Evolutionary conservation across 2,113 vertebrate genomes (phyloP).

Genomic region (Pithys albifrons): DNA sequence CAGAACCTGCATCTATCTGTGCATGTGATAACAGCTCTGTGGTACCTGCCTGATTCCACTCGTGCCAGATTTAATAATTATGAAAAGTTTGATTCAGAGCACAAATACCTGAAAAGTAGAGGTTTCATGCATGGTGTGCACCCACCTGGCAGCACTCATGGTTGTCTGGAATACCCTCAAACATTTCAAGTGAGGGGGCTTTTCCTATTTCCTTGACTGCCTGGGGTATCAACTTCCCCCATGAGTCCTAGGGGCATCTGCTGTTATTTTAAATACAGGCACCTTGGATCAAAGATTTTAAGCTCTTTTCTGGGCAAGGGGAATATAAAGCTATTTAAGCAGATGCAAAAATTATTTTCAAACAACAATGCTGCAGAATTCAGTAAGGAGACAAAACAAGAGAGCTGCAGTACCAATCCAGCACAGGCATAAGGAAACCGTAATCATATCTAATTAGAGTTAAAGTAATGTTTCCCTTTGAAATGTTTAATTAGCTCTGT

Average conservation of each 20-base stretch:
- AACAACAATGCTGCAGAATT: constrained; percentile 46
- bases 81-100: neutral
- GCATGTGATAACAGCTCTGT: accelerated
- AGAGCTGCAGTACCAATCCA: constrained; percentile 34
- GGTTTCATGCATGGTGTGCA: accelerated
- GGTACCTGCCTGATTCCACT: neutral
- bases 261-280: neutral
- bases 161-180: neutral
- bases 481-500: constrained; percentile 84
- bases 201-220: neutral
- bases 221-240: neutral
- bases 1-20: neutral
- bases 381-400: constrained; percentile 22
- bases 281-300: neutral
- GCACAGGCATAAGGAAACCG: constrained; percentile 58
- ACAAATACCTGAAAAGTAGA: neutral
- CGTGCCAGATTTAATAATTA: neutral
- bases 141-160: neutral
- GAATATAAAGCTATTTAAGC: constrained; percentile 12
- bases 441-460: constrained; percentile 83
- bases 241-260: neutral
- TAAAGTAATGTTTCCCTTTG: constrained; percentile 83
- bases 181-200: neutral
- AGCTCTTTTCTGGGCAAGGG: neutral
- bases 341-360: constrained; percentile 9